Evolutionary conservation across 1,140 invertebrate genomes (phyloP), one percentile per base, ranked within the genome.

Genomic region (Teleogryllus occipitalis): DNA sequence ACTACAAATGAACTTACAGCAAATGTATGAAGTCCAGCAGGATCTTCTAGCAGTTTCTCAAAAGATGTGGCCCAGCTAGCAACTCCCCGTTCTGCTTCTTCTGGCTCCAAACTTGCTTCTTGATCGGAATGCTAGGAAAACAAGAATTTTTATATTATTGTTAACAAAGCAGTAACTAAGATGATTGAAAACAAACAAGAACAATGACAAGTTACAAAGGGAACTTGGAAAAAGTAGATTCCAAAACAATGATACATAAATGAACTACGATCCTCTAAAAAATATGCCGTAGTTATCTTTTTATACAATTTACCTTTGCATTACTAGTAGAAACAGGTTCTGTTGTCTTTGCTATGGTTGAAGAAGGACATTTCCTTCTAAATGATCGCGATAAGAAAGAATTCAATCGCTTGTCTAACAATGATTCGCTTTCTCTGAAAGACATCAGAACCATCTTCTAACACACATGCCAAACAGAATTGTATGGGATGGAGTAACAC

Each of bases 41-140:
- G 90, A 89, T 98, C 96, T 74, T 93, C 92, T 74, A 99, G 87
- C 81, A 99, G 89, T 83, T 95, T 95, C 84, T 98, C 96, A 86
- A 99, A 95, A 54, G 94, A 94, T 7, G 91, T 89, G 1, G 95
- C 93, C 97, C 97, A 98, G 79, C 88, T 86, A 79, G 90, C 87
- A 74, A 92, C 90, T 80, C 90, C 89, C 10, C 76, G 39, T n/a
- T 73, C 27, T 10, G 75, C 22, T 72, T 76, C 75, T 14, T 80
- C 74, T 22, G 48, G 48, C 47, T 75, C 79, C 47, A 79, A 22
- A 21, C 79, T 74, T 22, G 79, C n/a, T 65, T 75, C 47, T 12
- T 79, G 47, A 27, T 47, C 74, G 8, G 73, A 39, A 47, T 79
- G 79, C 79, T 79, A 74, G 7, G 46, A 7, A 65, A 78, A 46